Percentiles rank a stretch among this genome's conserved stretches.
Conservation (phyloP, 1,140 invertebrate genomes). For the Melitaea cinxia region DNA sequence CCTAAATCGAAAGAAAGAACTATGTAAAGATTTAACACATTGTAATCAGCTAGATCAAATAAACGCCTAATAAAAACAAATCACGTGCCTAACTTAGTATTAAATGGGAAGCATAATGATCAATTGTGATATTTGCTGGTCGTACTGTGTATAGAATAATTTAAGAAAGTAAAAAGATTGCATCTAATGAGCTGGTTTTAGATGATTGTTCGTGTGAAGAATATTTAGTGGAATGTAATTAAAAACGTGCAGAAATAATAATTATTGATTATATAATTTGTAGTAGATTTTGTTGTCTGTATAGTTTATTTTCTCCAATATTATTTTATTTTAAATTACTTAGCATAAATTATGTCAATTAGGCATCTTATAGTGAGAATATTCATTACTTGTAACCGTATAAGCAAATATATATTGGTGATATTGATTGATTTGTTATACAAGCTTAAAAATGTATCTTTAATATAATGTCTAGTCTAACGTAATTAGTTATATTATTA, state of each 20-base stretch:
- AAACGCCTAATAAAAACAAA: slow-evolving; percentile 2
- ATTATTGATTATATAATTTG: no score
- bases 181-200: neutral
- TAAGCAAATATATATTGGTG: neutral
- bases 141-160: slow-evolving; percentile 13
- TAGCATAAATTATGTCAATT: neutral
- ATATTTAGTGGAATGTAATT: neutral
- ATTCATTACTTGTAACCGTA: neutral
- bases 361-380: neutral
- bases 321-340: neutral
- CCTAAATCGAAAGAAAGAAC: no score
- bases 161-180: no score
- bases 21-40: neutral
- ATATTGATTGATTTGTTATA: neutral
- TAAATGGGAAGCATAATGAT: slow-evolving; percentile 11
- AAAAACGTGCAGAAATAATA: no score
- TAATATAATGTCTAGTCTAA: slow-evolving; percentile 5
- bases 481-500: neutral
- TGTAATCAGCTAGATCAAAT: slow-evolving; percentile 6
- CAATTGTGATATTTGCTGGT: slow-evolving; percentile 27
- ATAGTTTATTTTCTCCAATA: neutral
- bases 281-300: no score
- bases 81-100: slow-evolving; percentile 25
- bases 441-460: neutral
- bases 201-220: neutral